Conservation (phyloP, 1,140 invertebrate genomes). For the Steinernema feltiae region DNA sequence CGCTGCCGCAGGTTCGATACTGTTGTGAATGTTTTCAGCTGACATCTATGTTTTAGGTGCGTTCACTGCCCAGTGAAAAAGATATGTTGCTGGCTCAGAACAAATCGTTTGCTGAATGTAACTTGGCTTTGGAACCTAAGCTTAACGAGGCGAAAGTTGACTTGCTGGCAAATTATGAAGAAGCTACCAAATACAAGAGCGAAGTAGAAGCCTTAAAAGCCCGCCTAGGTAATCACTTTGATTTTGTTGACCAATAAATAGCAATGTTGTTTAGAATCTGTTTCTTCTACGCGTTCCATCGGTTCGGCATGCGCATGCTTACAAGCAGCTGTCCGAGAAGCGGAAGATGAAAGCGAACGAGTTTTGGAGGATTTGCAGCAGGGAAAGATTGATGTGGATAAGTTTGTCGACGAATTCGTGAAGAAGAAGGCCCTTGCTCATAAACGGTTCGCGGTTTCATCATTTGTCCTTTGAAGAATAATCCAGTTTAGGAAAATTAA, state of each 20-base stretch:
- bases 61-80: slow-evolving; percentile 73
- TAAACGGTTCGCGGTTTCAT: background rate
- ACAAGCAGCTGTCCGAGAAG: background rate
- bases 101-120: slow-evolving; percentile 76
- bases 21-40: background rate
- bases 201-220: slow-evolving; percentile 60
- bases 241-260: background rate
- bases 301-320: background rate
- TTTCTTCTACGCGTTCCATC: slow-evolving; percentile 9
- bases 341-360: background rate
- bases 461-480: background rate
- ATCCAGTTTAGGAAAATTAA: background rate
- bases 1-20: slow-evolving; percentile 69
- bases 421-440: background rate
- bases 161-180: slow-evolving; percentile 68
- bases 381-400: background rate
- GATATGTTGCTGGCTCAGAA: slow-evolving; percentile 77
- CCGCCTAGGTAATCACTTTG: slow-evolving; percentile 28
- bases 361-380: background rate
- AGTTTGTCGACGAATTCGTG: background rate
- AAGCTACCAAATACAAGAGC: slow-evolving; percentile 67
- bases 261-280: background rate
- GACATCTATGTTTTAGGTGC: slow-evolving; percentile 64
- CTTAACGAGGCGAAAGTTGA: slow-evolving; percentile 66
- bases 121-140: slow-evolving; percentile 73